Conservation (phyloP, 2,888 invertebrate species). For the Dyspetes luteomarginatus region DNA sequence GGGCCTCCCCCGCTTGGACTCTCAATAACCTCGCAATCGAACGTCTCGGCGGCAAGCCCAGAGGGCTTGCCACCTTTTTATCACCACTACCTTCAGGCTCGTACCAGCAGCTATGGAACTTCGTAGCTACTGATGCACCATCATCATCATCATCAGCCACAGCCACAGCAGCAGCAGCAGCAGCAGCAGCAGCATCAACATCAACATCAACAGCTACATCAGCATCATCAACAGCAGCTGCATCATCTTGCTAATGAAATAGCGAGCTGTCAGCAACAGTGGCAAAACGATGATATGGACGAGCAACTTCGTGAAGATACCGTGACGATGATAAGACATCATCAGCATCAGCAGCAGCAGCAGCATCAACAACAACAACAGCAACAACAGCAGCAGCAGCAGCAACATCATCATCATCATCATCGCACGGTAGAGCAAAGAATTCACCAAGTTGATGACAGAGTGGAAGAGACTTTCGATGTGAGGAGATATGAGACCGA, state of each 20-base stretch:
- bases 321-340: conserved; percentile 57
- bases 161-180: conserved; percentile 56
- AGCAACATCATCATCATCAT: conserved; percentile 33
- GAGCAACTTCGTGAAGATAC: conserved; percentile 58
- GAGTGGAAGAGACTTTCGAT: conserved; percentile 61
- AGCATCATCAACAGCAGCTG: conserved; percentile 48
- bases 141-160: conserved; percentile 64
- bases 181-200: conserved; percentile 74
- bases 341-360: conserved; percentile 42
- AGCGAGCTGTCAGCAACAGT: conserved; percentile 49
- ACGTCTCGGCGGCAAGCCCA: conserved; percentile 73
- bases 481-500: conserved; percentile 74
- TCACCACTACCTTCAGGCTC: conserved; percentile 82
- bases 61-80: conserved; percentile 80
- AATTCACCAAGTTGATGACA: conserved; percentile 59
- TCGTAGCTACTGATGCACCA: conserved; percentile 78
- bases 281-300: conserved; percentile 61
- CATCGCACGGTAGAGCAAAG: conserved; percentile 46
- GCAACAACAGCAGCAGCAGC: conserved; percentile 12
- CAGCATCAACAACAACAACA: conserved; percentile 44
- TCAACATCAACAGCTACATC: conserved; percentile 59
- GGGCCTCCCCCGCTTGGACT: conserved; percentile 83
- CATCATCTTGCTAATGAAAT: conserved; percentile 30
- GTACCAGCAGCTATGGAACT: conserved; percentile 78
- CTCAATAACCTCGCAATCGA: conserved; percentile 79